Conservation (phyloP, 2,888 invertebrate genomes). For the Linnaemya tessellans region DNA sequence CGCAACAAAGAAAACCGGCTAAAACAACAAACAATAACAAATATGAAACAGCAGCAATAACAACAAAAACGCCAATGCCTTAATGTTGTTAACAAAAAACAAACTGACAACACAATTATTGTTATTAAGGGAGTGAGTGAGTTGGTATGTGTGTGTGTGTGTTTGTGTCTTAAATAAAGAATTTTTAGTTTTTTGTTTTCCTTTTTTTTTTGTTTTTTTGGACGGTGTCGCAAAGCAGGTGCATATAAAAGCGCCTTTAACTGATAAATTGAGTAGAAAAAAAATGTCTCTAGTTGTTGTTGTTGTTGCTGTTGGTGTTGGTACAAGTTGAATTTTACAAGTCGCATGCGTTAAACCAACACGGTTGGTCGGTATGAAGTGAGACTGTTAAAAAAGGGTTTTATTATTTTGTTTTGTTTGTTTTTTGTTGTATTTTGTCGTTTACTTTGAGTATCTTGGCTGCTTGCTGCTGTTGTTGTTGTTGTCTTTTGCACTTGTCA, state of each 20-base stretch:
- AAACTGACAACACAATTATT: conserved; percentile 56
- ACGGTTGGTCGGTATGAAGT: conserved; percentile 24
- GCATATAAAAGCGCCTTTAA: conserved; percentile 49
- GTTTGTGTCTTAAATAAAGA: conserved; percentile 33
- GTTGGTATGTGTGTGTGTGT: not conserved
- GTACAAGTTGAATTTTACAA: conserved; percentile 38
- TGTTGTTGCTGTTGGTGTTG: conserved; percentile 37
- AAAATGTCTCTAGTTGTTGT: conserved; percentile 23
- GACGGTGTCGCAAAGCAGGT: conserved; percentile 59
- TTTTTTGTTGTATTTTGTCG: conserved; percentile 12
- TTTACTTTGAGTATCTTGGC: not conserved
- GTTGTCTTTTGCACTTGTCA: conserved; percentile 46
- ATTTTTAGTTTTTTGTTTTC: conserved; percentile 22
- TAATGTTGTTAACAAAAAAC: conserved; percentile 20
- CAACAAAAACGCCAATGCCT: conserved; percentile 8
- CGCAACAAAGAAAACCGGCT: conserved; percentile 54
- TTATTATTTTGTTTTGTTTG: not conserved
- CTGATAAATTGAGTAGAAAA: conserved; percentile 31
- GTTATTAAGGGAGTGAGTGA: conserved; percentile 13
- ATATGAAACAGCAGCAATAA: conserved; percentile 29
- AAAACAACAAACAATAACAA: conserved; percentile 57
- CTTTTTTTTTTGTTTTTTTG: not conserved
- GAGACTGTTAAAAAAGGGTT: conserved; percentile 24
- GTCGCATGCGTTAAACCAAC: conserved; percentile 67
- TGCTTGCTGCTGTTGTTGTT: conserved; percentile 15